These are phyloP conservation scores for Drosophila ficusphila DNA, from an alignment of 1,140 invertebrate genomes.

Conservation along the genomic window DNA sequence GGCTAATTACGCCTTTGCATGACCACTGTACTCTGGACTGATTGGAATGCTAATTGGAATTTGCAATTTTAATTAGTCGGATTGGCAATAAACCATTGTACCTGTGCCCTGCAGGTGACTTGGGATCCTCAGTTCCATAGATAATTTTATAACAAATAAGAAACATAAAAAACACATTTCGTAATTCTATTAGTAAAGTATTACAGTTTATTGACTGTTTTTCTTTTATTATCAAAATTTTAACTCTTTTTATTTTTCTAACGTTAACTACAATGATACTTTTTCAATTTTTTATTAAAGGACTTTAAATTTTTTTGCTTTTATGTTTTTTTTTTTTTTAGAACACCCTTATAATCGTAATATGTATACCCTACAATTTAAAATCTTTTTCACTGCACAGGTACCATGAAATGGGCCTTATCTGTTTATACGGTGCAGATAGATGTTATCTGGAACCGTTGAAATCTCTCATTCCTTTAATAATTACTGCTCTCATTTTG, in stretches of 20 bases:
- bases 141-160: no score
- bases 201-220: no score
- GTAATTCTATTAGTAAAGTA: no score
- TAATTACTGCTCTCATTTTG: conserved; percentile 23
- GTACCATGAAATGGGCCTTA: background rate
- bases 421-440: background rate
- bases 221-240: no score
- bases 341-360: no score
- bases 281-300: no score
- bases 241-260: no score
- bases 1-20: conserved; percentile 39
- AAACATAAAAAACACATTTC: no score
- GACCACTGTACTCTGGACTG: conserved; percentile 8
- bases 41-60: conserved; percentile 44
- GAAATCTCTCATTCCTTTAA: background rate
- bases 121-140: background rate
- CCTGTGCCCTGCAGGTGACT: background rate
- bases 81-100: conserved; percentile 2
- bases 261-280: no score
- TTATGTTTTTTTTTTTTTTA: background rate
- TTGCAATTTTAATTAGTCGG: conserved; percentile 1
- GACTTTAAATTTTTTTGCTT: no score
- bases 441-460: conserved; percentile 17
- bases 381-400: background rate
- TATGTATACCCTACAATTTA: no score